Base-by-base conservation (phyloP, 2,113 vertebrate genomes). In the Thalassoma bifasciatum region DNA sequence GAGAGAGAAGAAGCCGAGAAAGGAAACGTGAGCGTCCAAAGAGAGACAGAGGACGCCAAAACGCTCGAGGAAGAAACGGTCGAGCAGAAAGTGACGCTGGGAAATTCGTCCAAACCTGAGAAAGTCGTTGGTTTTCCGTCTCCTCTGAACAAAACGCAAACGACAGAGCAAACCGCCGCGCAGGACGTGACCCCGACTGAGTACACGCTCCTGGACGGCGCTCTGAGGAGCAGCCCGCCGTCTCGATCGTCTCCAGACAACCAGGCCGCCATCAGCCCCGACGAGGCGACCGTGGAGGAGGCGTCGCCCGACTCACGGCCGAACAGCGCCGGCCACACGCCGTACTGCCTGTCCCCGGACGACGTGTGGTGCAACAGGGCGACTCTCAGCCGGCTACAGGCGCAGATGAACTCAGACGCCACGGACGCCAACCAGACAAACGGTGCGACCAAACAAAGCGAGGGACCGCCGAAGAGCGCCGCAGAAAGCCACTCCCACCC, bases 211-310 rank as follows among this genome's bases (percentile, higher is more conserved):
- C 87, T 93, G 22, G 93, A 94, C 0, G 91, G 92, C 58, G 89
- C 89, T 67, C 62, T 93, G 54, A 89, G 57, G 49, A 79, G 61
- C 69, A 91, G 85, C 54, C 89, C 90, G 17, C 86, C 84, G 2
- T 91, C 90, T 0, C 66, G 71, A 21, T 85, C 88, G 3, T 91
- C 90, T 26, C 88, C 85, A 4, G 90, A 89, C 38, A 91, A 86
- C 84, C 88, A 77, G 46, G 83, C 16, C 1, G 68, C 74, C 0
- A 86, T 91, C 65, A 95, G 94, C 86, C 93, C 91, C 0, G 95
- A 95, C 1, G 96, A 96, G 77, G 94, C 94, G 75, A 94, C 94
- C 0, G 82, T 96, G 3, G 96, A 95, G 81, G 93, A 93, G 30
- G 92, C 88, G 38, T 94, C 95, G 0, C 90, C 94, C 0, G 90